Evolutionary conservation across 2,888 invertebrate genomes (phyloP).

Genomic region (Cheilosia scutellata): DNA sequence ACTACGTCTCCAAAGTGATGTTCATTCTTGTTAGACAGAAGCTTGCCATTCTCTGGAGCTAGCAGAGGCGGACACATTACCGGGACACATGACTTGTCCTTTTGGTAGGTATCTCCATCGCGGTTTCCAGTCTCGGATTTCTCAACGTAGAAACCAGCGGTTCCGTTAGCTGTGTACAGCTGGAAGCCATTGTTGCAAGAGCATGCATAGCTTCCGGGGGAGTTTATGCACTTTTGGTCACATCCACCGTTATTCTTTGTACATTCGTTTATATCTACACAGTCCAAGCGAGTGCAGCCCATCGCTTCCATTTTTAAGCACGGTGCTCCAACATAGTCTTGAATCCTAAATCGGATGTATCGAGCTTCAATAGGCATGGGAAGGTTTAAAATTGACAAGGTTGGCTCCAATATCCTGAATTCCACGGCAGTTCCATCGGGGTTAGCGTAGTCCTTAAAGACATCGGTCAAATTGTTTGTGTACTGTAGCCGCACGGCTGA

Average conservation of each 20-base stretch:
- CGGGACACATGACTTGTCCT: conserved; percentile 97
- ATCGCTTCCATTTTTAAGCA: conserved; percentile 95
- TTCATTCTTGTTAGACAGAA: conserved; percentile 91
- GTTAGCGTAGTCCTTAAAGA: conserved; percentile 95
- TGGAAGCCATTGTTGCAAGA: conserved; percentile 96
- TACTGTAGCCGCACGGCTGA: conserved; percentile 94
- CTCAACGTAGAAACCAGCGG: conserved; percentile 93
- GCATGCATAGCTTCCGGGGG: conserved; percentile 94
- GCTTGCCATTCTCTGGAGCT: conserved; percentile 93
- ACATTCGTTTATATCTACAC: conserved; percentile 95
- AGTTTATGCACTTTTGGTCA: conserved; percentile 96
- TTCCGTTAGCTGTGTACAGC: conserved; percentile 93
- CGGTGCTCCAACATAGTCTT: conserved; percentile 94
- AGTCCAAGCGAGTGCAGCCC: conserved; percentile 96
- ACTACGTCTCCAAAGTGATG: conserved; percentile 96
- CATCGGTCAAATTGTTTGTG: conserved; percentile 94
- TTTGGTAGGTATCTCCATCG: conserved; percentile 94
- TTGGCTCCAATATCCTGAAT: conserved; percentile 94
- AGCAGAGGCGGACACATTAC: conserved; percentile 92
- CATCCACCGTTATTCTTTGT: conserved; percentile 94
- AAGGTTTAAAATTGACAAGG: conserved; percentile 94
- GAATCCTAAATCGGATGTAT: conserved; percentile 93
- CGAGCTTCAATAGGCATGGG: conserved; percentile 96
- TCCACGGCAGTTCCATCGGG: conserved; percentile 97
- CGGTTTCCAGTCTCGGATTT: conserved; percentile 93